Base-by-base conservation (phyloP, 1,140 invertebrate species). In the Caerostris darwini region DNA sequence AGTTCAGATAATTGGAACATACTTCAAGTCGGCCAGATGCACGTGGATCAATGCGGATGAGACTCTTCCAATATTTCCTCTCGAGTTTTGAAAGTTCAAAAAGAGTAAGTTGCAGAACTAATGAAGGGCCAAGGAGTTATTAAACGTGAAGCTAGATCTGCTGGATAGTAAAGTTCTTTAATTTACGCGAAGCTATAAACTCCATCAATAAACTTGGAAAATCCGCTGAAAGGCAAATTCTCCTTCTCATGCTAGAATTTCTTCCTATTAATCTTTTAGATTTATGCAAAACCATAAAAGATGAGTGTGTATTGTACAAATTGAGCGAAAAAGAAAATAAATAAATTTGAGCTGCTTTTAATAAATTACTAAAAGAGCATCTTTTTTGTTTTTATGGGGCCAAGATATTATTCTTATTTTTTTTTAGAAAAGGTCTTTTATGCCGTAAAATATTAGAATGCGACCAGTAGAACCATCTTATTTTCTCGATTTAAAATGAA, bases 81-180 rank as follows among this genome's bases (percentile, higher is more conserved):
- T 58, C 6, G 19, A 88, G 19, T 64, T 88, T 14, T 5, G 54
- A 58, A 64, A 64, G 57, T 59, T 87, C 54, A 5, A 87, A 87
- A 87, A 87, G 19, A 87, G 14, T 53, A 34, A n/a, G 34, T 3
- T 50, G 7, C 17, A 61, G 12, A 54, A 34, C 59, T 34, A 88
- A 88, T 50, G 86, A 34, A 88, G 58, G 6, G 34, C 34, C 85
- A 50, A 88, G 8, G 86, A 64, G n/a, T 64, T 88, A 88, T 88
- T 53, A 88, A 67, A 6, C 59, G 14, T 14, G 61, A 67, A 53
- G 69, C 69, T 10, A 4, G 3, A 14, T 77, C 50, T 7, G 86
- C 3, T 50, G 5, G 19, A 14, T 67, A 53, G 59, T 17, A 12
- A 88, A 34, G 34, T 64, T 14, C 53, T 64, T 88, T 64, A 88